Percentiles rank a stretch among this genome's conserved stretches.
These are phyloP conservation scores for Gallirallus australis DNA, from an alignment of 2,797 vertebrate species.

Conservation along the genomic window DNA sequence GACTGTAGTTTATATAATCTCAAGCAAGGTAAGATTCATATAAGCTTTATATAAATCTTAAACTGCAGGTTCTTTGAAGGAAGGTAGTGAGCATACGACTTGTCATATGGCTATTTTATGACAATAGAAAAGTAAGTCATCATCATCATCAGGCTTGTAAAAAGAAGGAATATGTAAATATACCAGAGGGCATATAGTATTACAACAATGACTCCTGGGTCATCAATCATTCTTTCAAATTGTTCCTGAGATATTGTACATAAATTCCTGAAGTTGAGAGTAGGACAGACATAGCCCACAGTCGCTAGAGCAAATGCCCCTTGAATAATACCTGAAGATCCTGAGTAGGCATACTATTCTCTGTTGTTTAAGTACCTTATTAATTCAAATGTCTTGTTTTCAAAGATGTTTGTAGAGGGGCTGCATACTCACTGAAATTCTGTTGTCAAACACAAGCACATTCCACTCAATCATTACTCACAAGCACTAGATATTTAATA, in stretches of 20 bases:
- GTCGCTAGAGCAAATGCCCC: background rate
- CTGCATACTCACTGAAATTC: background rate
- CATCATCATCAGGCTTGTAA: background rate
- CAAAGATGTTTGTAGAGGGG: background rate
- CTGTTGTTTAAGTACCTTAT: background rate
- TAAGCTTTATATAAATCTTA: background rate
- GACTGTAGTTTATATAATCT: background rate
- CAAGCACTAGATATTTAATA: background rate
- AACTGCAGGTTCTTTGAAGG: background rate
- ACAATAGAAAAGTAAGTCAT: background rate
- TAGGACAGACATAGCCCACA: background rate
- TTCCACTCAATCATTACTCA: background rate
- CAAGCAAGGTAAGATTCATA: background rate
- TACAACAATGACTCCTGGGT: background rate
- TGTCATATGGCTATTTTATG: background rate
- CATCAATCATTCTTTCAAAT: background rate
- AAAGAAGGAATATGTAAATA: background rate
- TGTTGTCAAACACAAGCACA: background rate
- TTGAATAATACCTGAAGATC: background rate
- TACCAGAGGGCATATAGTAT: background rate
- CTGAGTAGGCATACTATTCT: background rate
- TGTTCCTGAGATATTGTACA: background rate
- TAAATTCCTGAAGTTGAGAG: background rate
- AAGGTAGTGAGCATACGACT: background rate
- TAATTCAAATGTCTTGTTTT: constrained; percentile 4